Evolutionary conservation across 2,797 vertebrate species (phyloP).

Genomic region (Eulemur coronatus): DNA sequence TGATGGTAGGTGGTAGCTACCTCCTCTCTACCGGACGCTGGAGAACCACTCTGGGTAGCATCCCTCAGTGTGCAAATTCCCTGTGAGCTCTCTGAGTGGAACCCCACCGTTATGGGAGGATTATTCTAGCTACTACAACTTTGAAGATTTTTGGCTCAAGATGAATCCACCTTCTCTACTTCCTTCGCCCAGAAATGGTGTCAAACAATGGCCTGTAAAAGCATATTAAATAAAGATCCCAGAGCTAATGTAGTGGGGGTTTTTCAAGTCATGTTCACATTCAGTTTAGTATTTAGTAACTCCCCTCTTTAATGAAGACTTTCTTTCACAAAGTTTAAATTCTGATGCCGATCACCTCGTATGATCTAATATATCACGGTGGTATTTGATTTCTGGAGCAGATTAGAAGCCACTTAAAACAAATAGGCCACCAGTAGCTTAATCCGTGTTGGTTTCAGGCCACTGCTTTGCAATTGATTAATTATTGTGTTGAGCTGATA

Average conservation of each 20-base stretch:
- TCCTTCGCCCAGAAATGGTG: neutral
- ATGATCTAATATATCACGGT: constrained; percentile 3
- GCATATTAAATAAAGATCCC: neutral
- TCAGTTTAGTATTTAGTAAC: neutral
- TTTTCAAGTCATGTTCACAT: neutral
- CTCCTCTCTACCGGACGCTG: neutral
- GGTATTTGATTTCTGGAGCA: constrained; percentile 40
- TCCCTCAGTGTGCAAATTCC: neutral
- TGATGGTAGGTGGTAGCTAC: too few relatives aligned
- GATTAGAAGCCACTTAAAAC: constrained; percentile 37
- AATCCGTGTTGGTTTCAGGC: constrained; percentile 17
- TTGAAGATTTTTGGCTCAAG: neutral
- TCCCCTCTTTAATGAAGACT: constrained; percentile 15
- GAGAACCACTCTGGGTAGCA: neutral
- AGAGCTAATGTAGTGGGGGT: neutral
- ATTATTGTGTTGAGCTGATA: constrained; percentile 53
- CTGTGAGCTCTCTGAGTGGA: neutral
- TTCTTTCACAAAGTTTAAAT: constrained; percentile 41
- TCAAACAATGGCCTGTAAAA: neutral
- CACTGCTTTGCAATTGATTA: constrained; percentile 53
- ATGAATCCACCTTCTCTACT: neutral
- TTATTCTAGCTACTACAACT: neutral
- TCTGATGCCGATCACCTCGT: neutral
- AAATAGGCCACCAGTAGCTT: neutral
- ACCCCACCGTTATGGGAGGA: neutral